Base-by-base conservation (phyloP, 2,888 invertebrate species). In the Cryptocheilus praepositus region DNA sequence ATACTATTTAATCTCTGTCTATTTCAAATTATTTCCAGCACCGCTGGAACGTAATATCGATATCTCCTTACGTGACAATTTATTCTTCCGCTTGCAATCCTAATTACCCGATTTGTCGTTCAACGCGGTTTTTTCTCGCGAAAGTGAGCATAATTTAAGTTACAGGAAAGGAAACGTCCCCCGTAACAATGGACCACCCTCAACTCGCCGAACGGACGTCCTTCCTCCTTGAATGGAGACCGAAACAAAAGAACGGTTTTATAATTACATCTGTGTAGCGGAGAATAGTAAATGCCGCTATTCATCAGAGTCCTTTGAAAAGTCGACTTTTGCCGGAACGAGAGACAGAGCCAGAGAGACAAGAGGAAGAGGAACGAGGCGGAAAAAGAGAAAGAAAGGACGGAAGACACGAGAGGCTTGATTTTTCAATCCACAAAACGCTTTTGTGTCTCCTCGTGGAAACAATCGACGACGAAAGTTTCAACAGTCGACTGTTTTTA, bases 251-350 rank as follows among this genome's bases (percentile, higher is more conserved):
- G 75, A 18, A 70, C 64, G 68, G 73, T 74, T 79, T 80, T 71
- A 79, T 71, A 79, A 74, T 77, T 80, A 77, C 80, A 77, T 80
- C 70, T 72, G 69, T 61, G 70, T 62, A 49, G 64, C 65, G 67
- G 70, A 77, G 77, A 78, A 80, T 74, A 68, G 80, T 71, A 73
- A 80, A 80, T 77, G 80, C 77, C 70, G 66, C 80, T 73, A 77
- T 79, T 80, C 77, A 74, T 71, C 70, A 75, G 66, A 69, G 70
- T 70, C 69, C 67, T 77, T 71, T 69, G 67, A 70, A 69, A 69
- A 72, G 77, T 75, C 80, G 73, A 74, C 68, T 77, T 76, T 74
- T 36, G 36, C 36, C 8, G 11, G 36, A 7, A 36, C 67, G 65
- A 61, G 28, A 65, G 61, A 53, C 53, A 53, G 57, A 57, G 63